These are phyloP conservation scores for Monochamus saltuarius DNA, from an alignment of 1,140 invertebrate genomes.

Conservation along the genomic window DNA sequence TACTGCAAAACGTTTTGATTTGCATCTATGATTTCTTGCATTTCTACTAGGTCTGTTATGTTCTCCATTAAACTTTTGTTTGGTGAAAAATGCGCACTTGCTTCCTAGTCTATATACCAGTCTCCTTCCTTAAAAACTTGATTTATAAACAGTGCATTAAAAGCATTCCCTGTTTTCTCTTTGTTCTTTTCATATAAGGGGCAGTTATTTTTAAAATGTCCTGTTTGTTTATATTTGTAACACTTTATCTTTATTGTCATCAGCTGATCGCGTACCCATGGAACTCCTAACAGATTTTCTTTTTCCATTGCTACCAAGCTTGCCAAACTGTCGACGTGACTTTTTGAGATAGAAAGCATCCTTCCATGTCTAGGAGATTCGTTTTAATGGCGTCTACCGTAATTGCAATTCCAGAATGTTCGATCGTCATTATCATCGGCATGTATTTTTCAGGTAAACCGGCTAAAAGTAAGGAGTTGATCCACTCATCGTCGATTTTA, in stretches of 20 bases:
- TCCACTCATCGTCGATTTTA: slow-evolving; percentile 45
- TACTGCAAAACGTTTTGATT: too few species aligned
- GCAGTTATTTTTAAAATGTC: slow-evolving; percentile 20
- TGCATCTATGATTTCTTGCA: too few species aligned
- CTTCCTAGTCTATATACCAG: too few species aligned
- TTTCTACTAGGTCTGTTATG: too few species aligned
- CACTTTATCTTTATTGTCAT: slow-evolving; percentile 1
- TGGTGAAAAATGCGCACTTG: too few species aligned
- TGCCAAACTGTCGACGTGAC: too few species aligned
- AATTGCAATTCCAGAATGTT: slow-evolving; percentile 31
- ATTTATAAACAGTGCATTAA: too few species aligned
- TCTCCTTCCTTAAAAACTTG: too few species aligned
- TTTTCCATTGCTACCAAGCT: neutral
- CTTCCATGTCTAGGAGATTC: slow-evolving; percentile 26
- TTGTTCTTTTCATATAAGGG: too few species aligned
- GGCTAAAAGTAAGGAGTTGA: slow-evolving; percentile 44
- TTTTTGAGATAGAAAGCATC: too few species aligned
- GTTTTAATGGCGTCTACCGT: slow-evolving; percentile 29
- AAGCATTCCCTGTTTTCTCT: too few species aligned
- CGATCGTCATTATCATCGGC: slow-evolving; percentile 50
- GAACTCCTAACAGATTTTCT: neutral
- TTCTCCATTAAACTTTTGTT: too few species aligned
- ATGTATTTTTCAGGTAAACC: slow-evolving; percentile 44
- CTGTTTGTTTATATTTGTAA: slow-evolving; percentile 19
- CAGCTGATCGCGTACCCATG: neutral